phyloP scores from a whole-genome alignment of 2,888 invertebrate genomes.

The Ophion obscuratus region DNA sequence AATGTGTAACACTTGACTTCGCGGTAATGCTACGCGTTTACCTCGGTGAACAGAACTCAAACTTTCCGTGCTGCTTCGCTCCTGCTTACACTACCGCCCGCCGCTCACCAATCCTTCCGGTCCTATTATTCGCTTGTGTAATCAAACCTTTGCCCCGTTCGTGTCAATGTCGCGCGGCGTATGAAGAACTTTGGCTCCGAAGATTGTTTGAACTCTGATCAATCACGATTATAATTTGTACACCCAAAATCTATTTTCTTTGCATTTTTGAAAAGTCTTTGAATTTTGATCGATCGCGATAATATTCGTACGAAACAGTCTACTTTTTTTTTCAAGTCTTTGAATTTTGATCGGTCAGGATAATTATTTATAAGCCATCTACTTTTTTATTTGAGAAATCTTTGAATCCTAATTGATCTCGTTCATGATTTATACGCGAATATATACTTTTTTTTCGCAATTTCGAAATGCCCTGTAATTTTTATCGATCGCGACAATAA shows the following conservation, averaged over 20 bases:
- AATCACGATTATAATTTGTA: not conserved
- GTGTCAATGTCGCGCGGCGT: not conserved
- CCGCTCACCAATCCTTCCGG: not conserved
- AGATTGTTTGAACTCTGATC: not conserved
- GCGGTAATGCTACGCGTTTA: slow-evolving; percentile 22
- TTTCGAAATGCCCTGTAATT: no score
- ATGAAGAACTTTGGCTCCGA: not conserved
- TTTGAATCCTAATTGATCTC: no score
- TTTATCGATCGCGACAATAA: no score
- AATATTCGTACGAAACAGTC: no score
- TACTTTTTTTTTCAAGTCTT: no score
- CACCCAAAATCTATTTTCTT: no score
- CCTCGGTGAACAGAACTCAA: slow-evolving; percentile 23
- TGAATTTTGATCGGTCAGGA: no score
- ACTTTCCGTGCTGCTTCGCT: not conserved
- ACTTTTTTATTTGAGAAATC: no score
- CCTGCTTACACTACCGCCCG: not conserved
- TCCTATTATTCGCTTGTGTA: slow-evolving; percentile 6
- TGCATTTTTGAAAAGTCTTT: no score
- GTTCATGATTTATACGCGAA: no score
- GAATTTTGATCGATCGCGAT: not conserved
- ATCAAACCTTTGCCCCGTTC: not conserved
- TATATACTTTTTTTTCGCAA: no score
- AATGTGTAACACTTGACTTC: slow-evolving; percentile 10
- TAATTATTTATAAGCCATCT: no score